phyloP scores from a whole-genome alignment of 2,888 invertebrate genomes.

The Mechanitis mazaeus region DNA sequence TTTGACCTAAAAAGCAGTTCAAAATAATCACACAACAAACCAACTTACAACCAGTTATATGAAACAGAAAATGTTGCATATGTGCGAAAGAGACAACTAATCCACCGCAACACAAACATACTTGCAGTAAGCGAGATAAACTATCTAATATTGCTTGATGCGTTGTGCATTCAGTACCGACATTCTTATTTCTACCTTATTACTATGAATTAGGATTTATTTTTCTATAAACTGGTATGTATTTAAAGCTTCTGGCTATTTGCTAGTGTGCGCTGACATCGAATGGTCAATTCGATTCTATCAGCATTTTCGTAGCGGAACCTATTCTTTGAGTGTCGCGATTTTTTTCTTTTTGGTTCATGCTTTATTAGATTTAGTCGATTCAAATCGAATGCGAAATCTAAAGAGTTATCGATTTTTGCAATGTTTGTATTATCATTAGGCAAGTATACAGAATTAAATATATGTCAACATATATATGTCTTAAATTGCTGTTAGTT shows the following conservation, averaged over 20 bases:
- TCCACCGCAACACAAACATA: slow-evolving; percentile 54
- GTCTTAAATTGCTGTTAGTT: no score
- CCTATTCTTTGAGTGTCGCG: slow-evolving; percentile 26
- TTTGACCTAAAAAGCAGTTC: slow-evolving; percentile 2
- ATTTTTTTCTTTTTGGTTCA: slow-evolving; percentile 20
- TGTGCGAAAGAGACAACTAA: slow-evolving; percentile 40
- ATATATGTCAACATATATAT: background rate
- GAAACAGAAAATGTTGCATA: slow-evolving; percentile 33
- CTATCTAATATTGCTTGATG: slow-evolving; percentile 37
- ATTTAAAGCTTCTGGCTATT: slow-evolving; percentile 21
- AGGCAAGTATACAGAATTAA: background rate
- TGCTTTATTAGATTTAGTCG: slow-evolving; percentile 5
- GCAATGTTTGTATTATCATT: background rate
- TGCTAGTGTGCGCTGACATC: slow-evolving; percentile 43
- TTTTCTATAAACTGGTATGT: slow-evolving; percentile 21
- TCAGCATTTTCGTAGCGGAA: slow-evolving; percentile 43
- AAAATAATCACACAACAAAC: slow-evolving; percentile 6
- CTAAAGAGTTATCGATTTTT: background rate
- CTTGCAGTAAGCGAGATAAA: slow-evolving; percentile 45
- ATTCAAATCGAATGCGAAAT: background rate
- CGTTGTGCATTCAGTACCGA: slow-evolving; percentile 34
- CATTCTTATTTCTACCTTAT: slow-evolving; percentile 28
- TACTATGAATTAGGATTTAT: slow-evolving; percentile 16
- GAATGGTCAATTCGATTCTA: slow-evolving; percentile 53
- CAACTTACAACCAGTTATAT: slow-evolving; percentile 46